A percentile compares a stretch with the other conserved stretches of the same genome.
These are phyloP conservation scores for Drosophila putrida DNA, from an alignment of 2,888 invertebrate species.

Conservation along the genomic window DNA sequence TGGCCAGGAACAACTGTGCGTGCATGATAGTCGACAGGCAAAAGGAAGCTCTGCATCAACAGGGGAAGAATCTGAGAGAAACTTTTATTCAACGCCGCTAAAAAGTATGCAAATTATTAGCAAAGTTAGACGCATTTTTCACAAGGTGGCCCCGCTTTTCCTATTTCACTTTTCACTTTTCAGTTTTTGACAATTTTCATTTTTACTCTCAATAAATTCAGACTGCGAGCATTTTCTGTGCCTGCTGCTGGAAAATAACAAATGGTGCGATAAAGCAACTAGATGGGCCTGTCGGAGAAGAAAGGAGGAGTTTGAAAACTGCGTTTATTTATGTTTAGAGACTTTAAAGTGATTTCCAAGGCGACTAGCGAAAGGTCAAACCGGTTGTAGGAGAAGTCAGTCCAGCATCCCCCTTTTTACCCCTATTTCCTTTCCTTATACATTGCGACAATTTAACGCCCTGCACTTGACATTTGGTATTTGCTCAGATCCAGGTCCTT, in stretches of 20 bases:
- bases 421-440: conserved; percentile 25
- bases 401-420: conserved; percentile 18
- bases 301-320: conserved; percentile 1
- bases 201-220: conserved; percentile 62
- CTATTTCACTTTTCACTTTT: conserved; percentile 31
- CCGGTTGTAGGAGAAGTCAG: neutral
- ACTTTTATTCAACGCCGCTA: conserved; percentile 60
- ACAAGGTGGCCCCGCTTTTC: conserved; percentile 36
- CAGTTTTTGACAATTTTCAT: conserved; percentile 64
- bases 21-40: conserved; percentile 39
- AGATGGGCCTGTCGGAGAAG: neutral
- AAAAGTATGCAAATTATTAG: conserved; percentile 80
- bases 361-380: conserved; percentile 35
- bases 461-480: conserved; percentile 78
- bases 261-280: conserved; percentile 27
- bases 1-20: conserved; percentile 48
- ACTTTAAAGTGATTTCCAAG: conserved; percentile 48
- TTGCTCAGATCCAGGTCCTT: conserved; percentile 50
- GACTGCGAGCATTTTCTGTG: conserved; percentile 31
- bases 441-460: conserved; percentile 71
- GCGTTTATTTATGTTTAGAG: conserved; percentile 50
- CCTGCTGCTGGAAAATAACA: conserved; percentile 32
- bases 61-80: conserved; percentile 19
- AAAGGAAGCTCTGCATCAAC: conserved; percentile 3
- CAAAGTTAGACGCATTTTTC: conserved; percentile 76